Percentiles rank a stretch among this genome's conserved stretches.
Conservation (phyloP, 2,888 invertebrate species). For the Lingula anatina region DNA sequence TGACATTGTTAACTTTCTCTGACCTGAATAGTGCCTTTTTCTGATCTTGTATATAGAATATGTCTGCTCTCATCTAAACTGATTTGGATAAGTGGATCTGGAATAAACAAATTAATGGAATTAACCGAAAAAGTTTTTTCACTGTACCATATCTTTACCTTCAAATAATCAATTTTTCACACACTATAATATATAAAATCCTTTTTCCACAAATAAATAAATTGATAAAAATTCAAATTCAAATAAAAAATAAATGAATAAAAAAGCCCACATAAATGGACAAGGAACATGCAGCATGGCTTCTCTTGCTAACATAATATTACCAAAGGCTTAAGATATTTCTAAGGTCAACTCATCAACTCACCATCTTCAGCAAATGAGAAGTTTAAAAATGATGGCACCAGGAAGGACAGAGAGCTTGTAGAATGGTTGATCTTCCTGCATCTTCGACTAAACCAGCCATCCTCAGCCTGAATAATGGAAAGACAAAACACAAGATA, state of each 20-base stretch:
- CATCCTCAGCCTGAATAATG: slow-evolving; percentile 53
- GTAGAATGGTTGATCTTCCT: slow-evolving; percentile 92
- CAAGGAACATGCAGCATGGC: too few species aligned
- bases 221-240: neutral
- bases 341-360: too few species aligned
- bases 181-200: neutral
- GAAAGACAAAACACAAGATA: neutral
- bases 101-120: slow-evolving; percentile 11
- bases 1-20: neutral
- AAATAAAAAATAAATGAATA: neutral
- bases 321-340: too few species aligned
- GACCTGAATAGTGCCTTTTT: slow-evolving; percentile 68
- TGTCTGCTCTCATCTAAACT: slow-evolving; percentile 79
- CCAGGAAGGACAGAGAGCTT: slow-evolving; percentile 76
- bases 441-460: slow-evolving; percentile 93
- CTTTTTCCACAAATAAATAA: neutral
- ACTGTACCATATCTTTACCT: neutral
- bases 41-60: slow-evolving; percentile 83
- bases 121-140: neutral
- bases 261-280: neutral
- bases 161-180: neutral
- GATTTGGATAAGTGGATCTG: slow-evolving; percentile 82
- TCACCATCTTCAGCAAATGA: slow-evolving; percentile 66
- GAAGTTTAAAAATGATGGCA: slow-evolving; percentile 83
- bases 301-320: too few species aligned